Percentiles rank a stretch among this genome's conserved stretches.
Evolutionary conservation across 2,797 vertebrate genomes (phyloP).

Genomic region (Pristis pectinata): DNA sequence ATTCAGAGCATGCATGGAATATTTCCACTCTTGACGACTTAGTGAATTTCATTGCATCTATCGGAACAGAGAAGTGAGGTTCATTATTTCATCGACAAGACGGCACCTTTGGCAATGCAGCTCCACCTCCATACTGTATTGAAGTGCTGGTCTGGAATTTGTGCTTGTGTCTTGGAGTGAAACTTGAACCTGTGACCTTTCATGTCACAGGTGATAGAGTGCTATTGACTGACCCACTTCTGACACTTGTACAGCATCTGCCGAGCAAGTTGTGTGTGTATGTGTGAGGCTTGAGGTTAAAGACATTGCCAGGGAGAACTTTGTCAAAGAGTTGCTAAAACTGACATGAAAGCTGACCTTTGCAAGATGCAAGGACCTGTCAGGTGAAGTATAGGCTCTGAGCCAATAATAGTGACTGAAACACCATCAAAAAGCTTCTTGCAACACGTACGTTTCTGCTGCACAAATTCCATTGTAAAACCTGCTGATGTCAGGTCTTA

Average conservation of each 20-base stretch:
- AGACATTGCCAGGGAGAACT: background rate
- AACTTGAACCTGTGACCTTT: background rate
- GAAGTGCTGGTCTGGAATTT: background rate
- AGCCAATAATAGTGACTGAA: background rate
- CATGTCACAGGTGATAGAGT: background rate
- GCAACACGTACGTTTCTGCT: background rate
- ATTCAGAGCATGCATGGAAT: background rate
- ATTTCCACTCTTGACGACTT: background rate
- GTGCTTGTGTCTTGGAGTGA: background rate
- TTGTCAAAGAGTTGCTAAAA: background rate
- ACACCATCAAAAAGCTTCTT: background rate
- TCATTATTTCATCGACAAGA: background rate
- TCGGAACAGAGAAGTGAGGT: background rate
- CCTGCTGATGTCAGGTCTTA: background rate
- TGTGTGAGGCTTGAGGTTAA: background rate
- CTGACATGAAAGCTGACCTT: conserved; percentile 18
- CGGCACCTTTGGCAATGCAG: background rate
- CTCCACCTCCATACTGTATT: background rate
- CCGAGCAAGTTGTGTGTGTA: background rate
- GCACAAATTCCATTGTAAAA: background rate
- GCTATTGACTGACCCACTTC: background rate
- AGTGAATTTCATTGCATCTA: background rate
- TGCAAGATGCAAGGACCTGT: background rate
- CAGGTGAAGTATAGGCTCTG: background rate
- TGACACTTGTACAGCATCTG: background rate